phyloP scores from a whole-genome alignment of 2,113 vertebrate species.

The Triplophysa tibetana region DNA sequence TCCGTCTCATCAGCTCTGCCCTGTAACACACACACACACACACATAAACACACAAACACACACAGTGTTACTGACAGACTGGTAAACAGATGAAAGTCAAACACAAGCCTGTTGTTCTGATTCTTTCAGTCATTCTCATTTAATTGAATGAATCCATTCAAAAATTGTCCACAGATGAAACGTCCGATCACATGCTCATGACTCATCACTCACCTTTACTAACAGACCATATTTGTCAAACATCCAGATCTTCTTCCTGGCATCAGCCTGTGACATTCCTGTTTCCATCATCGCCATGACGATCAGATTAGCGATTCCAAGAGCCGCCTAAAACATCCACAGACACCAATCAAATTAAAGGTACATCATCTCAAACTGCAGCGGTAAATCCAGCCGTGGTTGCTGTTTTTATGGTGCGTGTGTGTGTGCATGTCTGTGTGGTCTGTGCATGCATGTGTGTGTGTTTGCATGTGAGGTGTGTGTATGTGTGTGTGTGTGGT shows the following conservation, averaged over 20 bases:
- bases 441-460: too few species aligned
- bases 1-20: constrained; percentile 78
- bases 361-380: not conserved
- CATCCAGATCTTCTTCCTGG: constrained; percentile 89
- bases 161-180: too few species aligned
- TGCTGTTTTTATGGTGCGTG: too few species aligned
- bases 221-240: constrained; percentile 90
- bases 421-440: too few species aligned
- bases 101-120: too few species aligned
- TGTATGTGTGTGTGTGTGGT: too few species aligned
- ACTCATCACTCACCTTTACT: constrained; percentile 77
- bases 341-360: not conserved
- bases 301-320: constrained; percentile 96
- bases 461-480: too few species aligned
- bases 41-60: too few species aligned
- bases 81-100: too few species aligned
- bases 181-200: not conserved
- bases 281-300: constrained; percentile 92
- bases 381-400: not conserved
- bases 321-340: constrained; percentile 82
- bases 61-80: not conserved
- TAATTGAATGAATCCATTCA: too few species aligned
- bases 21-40: constrained; percentile 72
- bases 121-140: too few species aligned
- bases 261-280: constrained; percentile 80